Conservation (phyloP, 2,113 vertebrate species). For the Anhinga anhinga region DNA sequence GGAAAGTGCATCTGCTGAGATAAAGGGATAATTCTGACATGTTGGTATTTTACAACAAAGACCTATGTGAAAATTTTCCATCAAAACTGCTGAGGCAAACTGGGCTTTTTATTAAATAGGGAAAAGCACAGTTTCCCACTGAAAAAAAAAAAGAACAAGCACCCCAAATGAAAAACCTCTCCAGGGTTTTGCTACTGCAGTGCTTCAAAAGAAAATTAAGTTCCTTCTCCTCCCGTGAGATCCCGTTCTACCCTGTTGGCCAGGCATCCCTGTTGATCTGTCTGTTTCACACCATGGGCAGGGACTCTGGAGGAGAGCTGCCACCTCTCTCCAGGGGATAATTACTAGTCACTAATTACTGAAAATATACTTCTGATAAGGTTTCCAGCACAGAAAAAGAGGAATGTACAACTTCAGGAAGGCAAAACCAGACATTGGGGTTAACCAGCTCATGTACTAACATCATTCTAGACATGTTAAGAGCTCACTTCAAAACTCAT, state of each 20-base stretch:
- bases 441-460: not conserved
- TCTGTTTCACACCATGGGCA: not conserved
- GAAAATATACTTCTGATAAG: not conserved
- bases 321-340: not conserved
- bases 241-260: not conserved
- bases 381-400: not conserved
- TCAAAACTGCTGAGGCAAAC: not conserved
- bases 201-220: not conserved
- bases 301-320: not conserved
- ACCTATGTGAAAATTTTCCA: not conserved
- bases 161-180: accelerated
- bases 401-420: not conserved
- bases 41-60: slow-evolving; percentile 3
- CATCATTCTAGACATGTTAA: not conserved
- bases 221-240: not conserved
- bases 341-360: not conserved
- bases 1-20: slow-evolving; percentile 20
- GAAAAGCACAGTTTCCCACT: not conserved
- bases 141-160: not conserved
- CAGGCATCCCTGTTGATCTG: not conserved
- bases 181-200: not conserved
- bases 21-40: not conserved
- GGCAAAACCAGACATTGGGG: not conserved
- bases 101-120: not conserved
- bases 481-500: not conserved